Conservation (phyloP, 2,888 invertebrate genomes). For the Aquatica leii region DNA sequence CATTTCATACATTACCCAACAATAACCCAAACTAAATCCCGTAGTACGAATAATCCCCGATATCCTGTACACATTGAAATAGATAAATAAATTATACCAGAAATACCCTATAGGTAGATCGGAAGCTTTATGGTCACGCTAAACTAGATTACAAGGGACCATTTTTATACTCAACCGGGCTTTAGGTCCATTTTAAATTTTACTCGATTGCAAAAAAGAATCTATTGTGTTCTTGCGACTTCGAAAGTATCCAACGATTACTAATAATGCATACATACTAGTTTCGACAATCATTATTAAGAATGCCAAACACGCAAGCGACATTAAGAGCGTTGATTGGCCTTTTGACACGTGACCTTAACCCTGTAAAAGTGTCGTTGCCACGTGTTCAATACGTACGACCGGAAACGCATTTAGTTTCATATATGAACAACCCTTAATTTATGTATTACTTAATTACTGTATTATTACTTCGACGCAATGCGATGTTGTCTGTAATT, state of each 20-base stretch:
- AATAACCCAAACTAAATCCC: slow-evolving; percentile 32
- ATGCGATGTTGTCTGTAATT: background rate
- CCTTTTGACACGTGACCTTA: slow-evolving; percentile 47
- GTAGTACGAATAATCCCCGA: slow-evolving; percentile 43
- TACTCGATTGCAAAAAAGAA: no score
- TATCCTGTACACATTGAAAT: slow-evolving; percentile 46
- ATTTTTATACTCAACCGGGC: slow-evolving; percentile 23
- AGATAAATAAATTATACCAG: slow-evolving; percentile 46
- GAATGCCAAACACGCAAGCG: slow-evolving; percentile 39
- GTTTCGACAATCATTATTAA: slow-evolving; percentile 30
- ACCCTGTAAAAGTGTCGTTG: slow-evolving; percentile 32
- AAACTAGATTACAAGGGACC: slow-evolving; percentile 47
- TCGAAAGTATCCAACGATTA: background rate
- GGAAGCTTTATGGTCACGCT: slow-evolving; percentile 42
- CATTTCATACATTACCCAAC: slow-evolving; percentile 35
- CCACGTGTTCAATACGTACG: slow-evolving; percentile 36
- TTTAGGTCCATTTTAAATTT: background rate
- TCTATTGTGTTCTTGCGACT: no score
- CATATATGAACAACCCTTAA: slow-evolving; percentile 25
- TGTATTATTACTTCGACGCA: slow-evolving; percentile 9
- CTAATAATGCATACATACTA: slow-evolving; percentile 20
- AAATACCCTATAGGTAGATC: slow-evolving; percentile 41
- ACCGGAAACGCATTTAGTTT: slow-evolving; percentile 42
- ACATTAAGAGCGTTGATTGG: slow-evolving; percentile 43
- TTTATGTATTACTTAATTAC: slow-evolving; percentile 19